Evolutionary conservation across 1,140 invertebrate species (phyloP), one percentile per base, ranked within the genome.

Genomic region (Lamellibrachia luymesi): DNA sequence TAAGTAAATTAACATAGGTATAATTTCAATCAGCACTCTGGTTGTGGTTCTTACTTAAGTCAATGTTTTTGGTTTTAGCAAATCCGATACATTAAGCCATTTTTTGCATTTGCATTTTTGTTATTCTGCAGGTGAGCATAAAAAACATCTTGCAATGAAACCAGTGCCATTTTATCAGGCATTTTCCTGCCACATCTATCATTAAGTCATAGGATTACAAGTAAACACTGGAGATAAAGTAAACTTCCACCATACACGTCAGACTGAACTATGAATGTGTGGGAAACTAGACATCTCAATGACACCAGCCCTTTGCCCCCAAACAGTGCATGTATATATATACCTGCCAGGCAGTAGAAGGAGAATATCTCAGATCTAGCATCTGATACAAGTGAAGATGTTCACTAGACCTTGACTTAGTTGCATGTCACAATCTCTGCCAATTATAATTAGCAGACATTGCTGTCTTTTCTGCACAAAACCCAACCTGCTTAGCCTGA

Each of bases 201-300:
- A 80, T 80, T 80, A 80, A 80, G 64, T 80, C 64, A 80, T 80
- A 80, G 64, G 64, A 80, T 80, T 80, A 80, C 64, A 80, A 80
- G 64, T 80, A 80, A 80, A 80, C 64, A 80, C 64, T 17, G 13
- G 64, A 80, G 64, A 80, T 80, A 80, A 80, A 80, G 64, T 80
- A 80, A 80, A 80, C 64, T 80, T 80, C 64, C 64, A 80, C 64
- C 64, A 80, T 80, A 22, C 64, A 10, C 4, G 64, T 80, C 64
- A 22, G 64, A 80, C 64, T 38, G 38, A 80, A 22, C 64, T 80
- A 80, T 80, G 64, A 80, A 10, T 80, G 64, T 80, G 64, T 80
- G 64, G 64, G 64, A 22, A 22, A 80, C 64, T 80, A 80, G 64
- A 80, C 64, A 80, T 2, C 64, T 80, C 25, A 80, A 80, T 80